These are phyloP conservation scores for Eidolon dupreanum DNA, from an alignment of 2,797 vertebrate genomes.

Conservation along the genomic window DNA sequence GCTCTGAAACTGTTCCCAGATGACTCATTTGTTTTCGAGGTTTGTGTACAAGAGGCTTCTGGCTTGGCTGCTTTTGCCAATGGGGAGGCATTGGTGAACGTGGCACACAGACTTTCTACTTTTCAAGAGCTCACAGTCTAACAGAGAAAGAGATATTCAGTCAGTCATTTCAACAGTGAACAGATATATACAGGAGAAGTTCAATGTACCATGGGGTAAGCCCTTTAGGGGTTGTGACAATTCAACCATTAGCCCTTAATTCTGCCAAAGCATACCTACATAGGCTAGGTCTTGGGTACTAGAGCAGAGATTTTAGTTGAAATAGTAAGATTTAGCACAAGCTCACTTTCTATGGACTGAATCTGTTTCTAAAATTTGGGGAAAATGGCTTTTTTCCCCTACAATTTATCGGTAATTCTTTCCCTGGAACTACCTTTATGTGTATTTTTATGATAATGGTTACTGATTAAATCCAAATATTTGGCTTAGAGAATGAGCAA, in stretches of 20 bases:
- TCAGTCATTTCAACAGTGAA: neutral
- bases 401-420: neutral
- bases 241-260: neutral
- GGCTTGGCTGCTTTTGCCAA: neutral
- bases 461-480: conserved; percentile 59
- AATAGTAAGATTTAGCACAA: neutral
- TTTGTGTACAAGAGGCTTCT: neutral
- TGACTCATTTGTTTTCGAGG: neutral
- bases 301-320: neutral
- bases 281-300: neutral
- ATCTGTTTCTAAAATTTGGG: neutral
- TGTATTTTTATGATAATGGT: conserved; percentile 49
- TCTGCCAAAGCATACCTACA: neutral
- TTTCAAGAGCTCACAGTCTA: neutral
- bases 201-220: neutral
- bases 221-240: neutral
- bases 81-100: neutral
- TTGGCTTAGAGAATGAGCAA: conserved; percentile 50
- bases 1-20: neutral
- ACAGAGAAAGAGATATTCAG: neutral
- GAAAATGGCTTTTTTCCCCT: neutral
- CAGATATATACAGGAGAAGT: neutral
- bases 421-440: neutral
- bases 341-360: neutral
- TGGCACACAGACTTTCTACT: neutral